Base-by-base conservation (phyloP, 2,888 invertebrate genomes). In the Sthenelais limicola region DNA sequence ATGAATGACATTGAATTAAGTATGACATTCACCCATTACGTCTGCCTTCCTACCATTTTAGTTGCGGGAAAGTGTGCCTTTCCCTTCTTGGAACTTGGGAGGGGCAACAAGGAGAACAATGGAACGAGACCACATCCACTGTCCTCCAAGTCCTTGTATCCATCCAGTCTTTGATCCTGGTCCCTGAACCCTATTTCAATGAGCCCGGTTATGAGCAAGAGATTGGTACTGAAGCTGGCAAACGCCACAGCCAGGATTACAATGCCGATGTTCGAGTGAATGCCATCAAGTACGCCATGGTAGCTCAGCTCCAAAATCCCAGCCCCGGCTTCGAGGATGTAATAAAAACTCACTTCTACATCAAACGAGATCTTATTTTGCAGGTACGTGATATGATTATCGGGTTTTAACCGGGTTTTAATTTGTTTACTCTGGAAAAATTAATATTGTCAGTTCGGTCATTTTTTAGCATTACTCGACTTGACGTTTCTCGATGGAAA, bases 201-300 rank as follows among this genome's bases (percentile, higher is more conserved):
- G 96, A 96, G 89, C 96, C 96, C 26, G 96, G 96, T 70, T 96
- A 95, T 89, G 96, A 96, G 89, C 91, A 95, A 81, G 93, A 94
- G 81, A 92, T 96, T 74, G 95, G 95, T 77, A 95, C 96, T 47
- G 92, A 94, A 5, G 75, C 77, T n/a, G 84, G 84, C 12, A 77
- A 77, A 51, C 74, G 79, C 52, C 80, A 80, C 71, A 84, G 83
- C 66, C 75, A 77, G 24, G 82, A 82, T 18, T 84, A 84, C 71
- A 84, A 83, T 72, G 74, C 76, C 82, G 83, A 80, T 78, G 80
- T 82, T n/a, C 76, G 77, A 32, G 79, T 81, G 56, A 82, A 83
- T 76, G 81, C 78, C 58, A 82, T 84, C 7, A 82, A 82, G 72
- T 81, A 83, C 78, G 85, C 84, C n/a, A 84, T 85, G 81, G 75